A percentile compares a stretch with the other conserved stretches of the same genome.
Conservation (phyloP, 2,113 vertebrate genomes). For the Mormyrus iriodes region DNA sequence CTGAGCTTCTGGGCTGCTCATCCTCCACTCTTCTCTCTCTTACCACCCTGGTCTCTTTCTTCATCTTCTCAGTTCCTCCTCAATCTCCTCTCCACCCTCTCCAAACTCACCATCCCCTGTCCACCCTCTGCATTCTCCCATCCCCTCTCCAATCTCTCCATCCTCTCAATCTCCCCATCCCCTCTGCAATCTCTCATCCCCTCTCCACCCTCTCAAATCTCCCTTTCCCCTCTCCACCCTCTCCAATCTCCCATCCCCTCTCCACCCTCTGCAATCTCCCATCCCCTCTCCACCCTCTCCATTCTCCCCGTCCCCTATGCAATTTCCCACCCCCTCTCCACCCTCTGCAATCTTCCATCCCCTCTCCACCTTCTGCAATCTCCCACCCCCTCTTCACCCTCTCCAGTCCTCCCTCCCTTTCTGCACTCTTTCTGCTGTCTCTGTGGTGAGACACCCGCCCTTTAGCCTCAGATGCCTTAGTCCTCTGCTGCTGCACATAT, state of each 20-base stretch:
- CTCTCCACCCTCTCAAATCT: not conserved
- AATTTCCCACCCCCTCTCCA: not conserved
- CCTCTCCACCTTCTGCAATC: not conserved
- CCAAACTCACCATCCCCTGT: not conserved
- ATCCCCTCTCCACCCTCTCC: not conserved
- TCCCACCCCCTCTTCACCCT: not conserved
- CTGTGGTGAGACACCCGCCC: not conserved
- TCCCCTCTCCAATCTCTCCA: not conserved
- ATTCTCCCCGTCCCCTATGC: too few relatives aligned
- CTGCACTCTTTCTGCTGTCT: not conserved
- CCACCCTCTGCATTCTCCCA: too few relatives aligned
- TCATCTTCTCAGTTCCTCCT: not conserved
- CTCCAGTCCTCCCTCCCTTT: not conserved
- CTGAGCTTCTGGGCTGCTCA: not conserved
- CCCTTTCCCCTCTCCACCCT: not conserved
- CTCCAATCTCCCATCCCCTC: not conserved
- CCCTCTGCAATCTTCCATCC: not conserved
- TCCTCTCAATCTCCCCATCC: not conserved
- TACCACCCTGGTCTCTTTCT: not conserved
- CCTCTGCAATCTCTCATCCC: not conserved
- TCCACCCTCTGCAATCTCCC: not conserved
- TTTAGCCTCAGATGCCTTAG: not conserved
- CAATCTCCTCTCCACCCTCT: not conserved
- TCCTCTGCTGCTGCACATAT: slow-evolving; percentile 15
- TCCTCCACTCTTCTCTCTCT: not conserved